Conservation (phyloP, 2,888 invertebrate genomes). For the Heliconius ethilla region DNA sequence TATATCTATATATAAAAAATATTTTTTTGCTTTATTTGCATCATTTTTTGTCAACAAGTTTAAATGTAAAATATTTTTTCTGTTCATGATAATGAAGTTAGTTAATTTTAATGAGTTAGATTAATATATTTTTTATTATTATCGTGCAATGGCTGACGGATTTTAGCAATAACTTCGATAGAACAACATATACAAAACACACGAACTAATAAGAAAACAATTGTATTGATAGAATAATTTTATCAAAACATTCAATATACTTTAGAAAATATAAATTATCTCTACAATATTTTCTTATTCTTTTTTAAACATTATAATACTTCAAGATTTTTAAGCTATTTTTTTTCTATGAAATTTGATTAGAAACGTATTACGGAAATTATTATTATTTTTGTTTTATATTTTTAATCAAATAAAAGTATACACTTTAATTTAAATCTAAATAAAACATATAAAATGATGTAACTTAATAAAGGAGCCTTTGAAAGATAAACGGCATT, state of each 20-base stretch:
- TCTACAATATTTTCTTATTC: not conserved
- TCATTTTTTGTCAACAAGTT: not conserved
- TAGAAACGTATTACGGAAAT: not conserved
- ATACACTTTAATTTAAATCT: not conserved
- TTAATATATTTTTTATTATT: conserved; percentile 11
- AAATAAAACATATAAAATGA: not conserved
- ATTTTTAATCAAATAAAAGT: not conserved
- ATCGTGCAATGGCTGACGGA: not conserved
- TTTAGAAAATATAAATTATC: too few relatives aligned
- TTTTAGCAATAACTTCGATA: conserved; percentile 9
- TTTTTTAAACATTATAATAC: not conserved
- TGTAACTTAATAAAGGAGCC: conserved; percentile 15
- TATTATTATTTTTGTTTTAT: not conserved
- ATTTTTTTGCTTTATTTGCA: not conserved
- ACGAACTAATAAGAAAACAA: not conserved
- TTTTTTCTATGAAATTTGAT: not conserved
- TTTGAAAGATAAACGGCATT: conserved; percentile 9
- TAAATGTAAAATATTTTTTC: not conserved
- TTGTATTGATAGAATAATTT: not conserved
- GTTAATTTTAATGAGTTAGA: conserved; percentile 1
- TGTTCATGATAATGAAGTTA: not conserved
- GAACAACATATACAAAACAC: not conserved
- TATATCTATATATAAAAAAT: not conserved
- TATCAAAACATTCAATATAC: not conserved
- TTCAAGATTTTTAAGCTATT: not conserved